phyloP scores from a whole-genome alignment of 2,888 invertebrate genomes.

The Drosophila buzzatii region DNA sequence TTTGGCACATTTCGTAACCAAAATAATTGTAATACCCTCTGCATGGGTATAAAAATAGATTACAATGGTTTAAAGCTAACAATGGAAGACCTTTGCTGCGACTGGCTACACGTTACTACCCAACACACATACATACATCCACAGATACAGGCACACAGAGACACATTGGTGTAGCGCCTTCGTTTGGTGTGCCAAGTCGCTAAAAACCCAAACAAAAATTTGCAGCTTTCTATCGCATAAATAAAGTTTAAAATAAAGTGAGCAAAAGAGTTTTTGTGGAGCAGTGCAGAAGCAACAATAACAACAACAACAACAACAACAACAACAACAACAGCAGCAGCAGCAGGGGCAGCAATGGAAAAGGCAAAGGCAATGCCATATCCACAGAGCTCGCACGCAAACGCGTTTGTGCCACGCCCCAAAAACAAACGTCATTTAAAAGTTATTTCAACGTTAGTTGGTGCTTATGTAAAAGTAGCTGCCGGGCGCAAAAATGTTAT shows the following conservation, averaged over 20 bases:
- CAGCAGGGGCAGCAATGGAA: neutral
- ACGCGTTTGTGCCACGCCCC: slow-evolving; percentile 63
- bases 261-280: slow-evolving; percentile 57
- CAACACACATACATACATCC: neutral
- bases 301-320: slow-evolving; percentile 6
- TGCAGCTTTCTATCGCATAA: slow-evolving; percentile 75
- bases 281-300: slow-evolving; percentile 10
- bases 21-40: slow-evolving; percentile 15
- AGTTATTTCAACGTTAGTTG: slow-evolving; percentile 79
- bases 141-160: neutral
- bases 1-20: slow-evolving; percentile 9
- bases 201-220: slow-evolving; percentile 71
- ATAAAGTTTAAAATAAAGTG: slow-evolving; percentile 78
- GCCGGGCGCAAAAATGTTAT: slow-evolving; percentile 53
- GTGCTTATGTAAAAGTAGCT: slow-evolving; percentile 76
- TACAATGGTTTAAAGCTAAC: slow-evolving; percentile 21
- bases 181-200: slow-evolving; percentile 58
- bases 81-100: slow-evolving; percentile 13
- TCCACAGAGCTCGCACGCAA: slow-evolving; percentile 73
- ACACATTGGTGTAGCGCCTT: slow-evolving; percentile 37
- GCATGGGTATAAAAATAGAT: slow-evolving; percentile 13
- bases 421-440: slow-evolving; percentile 79
- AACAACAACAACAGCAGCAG: slow-evolving; percentile 8
- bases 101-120: slow-evolving; percentile 8
- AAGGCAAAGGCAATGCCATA: slow-evolving; percentile 18